Evolutionary conservation across 2,113 vertebrate genomes (phyloP), one percentile per base, ranked within the genome.

Genomic region (Halcyon senegalensis): DNA sequence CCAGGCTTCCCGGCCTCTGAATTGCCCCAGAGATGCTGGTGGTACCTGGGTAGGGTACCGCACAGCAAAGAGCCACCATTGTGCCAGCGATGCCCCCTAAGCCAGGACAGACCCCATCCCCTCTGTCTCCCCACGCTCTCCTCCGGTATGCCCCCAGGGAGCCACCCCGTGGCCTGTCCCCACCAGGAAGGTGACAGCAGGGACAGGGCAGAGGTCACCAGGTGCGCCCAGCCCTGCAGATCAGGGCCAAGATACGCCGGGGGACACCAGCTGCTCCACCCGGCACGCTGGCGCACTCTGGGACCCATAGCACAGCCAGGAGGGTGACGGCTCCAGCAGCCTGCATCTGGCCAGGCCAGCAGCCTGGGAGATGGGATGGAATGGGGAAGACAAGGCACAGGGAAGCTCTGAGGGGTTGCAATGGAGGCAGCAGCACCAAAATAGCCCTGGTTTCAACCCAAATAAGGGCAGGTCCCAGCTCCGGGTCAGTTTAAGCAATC

Each of bases 391-490:
- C 25, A 70, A 89, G 1, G 1, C 43, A 46, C 51, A 46, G 48
- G 30, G 84, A 87, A 82, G 25, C 14, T 84, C 64, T 7, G 1
- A 86, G 24, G 33, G 58, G 56, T 64, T 92, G 74, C 2, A 7
- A 88, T 68, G 74, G 73, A 94, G 44, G 85, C 82, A 69, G 68
- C 16, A 1, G 74, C 63, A 84, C 75, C 68, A 93, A 96, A 95
- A 95, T 90, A 96, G 69, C 73, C 92, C 72, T 48, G 43, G 28
- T 95, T 94, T 94, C 60, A 78, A 96, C 93, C 94, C 95, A 93
- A 96, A 94, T 96, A 94, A 96, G 96, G 96, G 73, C 83, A 90
- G 83, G 79, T 80, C 92, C 46, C 18, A 0, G 79, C 85, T 95
- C 75, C 1, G 0, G 73, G 64, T 51, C 1, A 0, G n/a, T 95